A percentile compares a stretch with the other conserved stretches of the same genome.
These are phyloP conservation scores for Drosophila pseudotalamancana DNA, from an alignment of 2,888 invertebrate genomes.

Conservation along the genomic window DNA sequence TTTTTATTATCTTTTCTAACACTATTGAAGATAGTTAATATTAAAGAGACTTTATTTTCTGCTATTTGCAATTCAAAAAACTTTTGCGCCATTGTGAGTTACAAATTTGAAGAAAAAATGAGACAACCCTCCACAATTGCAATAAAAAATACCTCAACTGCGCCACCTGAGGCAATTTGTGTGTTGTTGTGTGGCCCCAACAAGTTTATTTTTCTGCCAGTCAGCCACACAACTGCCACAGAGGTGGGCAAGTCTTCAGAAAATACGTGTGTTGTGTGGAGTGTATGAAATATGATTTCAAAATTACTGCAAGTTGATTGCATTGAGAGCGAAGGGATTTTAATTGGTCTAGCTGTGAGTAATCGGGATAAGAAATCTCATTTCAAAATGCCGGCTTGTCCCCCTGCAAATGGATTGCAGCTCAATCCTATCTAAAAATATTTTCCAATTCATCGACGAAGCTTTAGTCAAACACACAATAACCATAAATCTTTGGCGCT, in stretches of 20 bases:
- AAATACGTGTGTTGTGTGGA: conserved; percentile 19
- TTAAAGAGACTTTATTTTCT: too few species aligned
- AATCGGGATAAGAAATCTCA: conserved; percentile 31
- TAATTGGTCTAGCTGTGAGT: conserved; percentile 52
- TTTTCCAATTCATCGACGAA: conserved; percentile 59
- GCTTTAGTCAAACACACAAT: conserved; percentile 43
- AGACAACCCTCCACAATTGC: background rate
- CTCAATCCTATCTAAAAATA: conserved; percentile 24
- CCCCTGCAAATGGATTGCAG: background rate
- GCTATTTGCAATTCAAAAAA: background rate
- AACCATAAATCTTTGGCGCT: conserved; percentile 63
- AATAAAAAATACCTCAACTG: conserved; percentile 29
- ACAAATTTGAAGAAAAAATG: conserved; percentile 18
- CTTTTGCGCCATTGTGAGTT: background rate
- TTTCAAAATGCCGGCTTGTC: conserved; percentile 6
- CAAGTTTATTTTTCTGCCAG: conserved; percentile 67
- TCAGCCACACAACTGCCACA: conserved; percentile 58
- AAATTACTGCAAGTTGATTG: conserved; percentile 55
- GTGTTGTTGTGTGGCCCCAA: conserved; percentile 35
- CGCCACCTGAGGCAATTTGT: conserved; percentile 54
- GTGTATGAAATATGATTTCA: conserved; percentile 54
- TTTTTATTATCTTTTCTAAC: too few species aligned
- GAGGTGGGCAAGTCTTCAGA: conserved; percentile 11
- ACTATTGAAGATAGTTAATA: too few species aligned
- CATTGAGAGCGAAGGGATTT: conserved; percentile 43